A percentile compares a stretch with the other conserved stretches of the same genome.
phyloP scores from a whole-genome alignment of 2,888 invertebrate species.

The Drosophila birchii region DNA sequence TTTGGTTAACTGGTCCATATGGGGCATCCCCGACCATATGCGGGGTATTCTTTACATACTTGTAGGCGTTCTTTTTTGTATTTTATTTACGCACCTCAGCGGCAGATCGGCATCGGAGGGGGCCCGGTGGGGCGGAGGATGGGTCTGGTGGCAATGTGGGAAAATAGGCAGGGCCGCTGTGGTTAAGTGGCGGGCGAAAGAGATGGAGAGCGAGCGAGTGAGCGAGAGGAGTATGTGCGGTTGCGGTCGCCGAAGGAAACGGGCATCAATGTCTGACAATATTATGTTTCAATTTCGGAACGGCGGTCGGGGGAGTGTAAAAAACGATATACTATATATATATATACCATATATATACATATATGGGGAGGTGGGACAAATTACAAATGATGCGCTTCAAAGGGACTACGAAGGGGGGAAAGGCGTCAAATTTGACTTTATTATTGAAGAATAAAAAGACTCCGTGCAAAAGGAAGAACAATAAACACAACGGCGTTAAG shows the following conservation, averaged over 20 bases:
- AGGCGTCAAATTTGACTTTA: slow-evolving; percentile 39
- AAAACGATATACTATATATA: slow-evolving; percentile 14
- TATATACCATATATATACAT: not conserved
- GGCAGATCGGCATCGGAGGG: slow-evolving; percentile 12
- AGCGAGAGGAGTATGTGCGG: slow-evolving; percentile 57
- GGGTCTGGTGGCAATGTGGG: slow-evolving; percentile 3
- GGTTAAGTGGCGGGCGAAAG: slow-evolving; percentile 69
- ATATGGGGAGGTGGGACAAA: slow-evolving; percentile 20
- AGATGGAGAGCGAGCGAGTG: not conserved
- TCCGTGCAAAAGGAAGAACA: slow-evolving; percentile 13
- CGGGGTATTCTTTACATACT: slow-evolving; percentile 74
- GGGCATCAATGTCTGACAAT: slow-evolving; percentile 82
- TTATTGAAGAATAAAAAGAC: slow-evolving; percentile 57
- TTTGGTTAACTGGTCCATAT: slow-evolving; percentile 69
- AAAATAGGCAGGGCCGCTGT: slow-evolving; percentile 32
- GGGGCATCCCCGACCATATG: slow-evolving; percentile 74
- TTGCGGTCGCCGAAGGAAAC: slow-evolving; percentile 76
- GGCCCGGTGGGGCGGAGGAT: not conserved
- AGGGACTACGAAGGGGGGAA: not conserved
- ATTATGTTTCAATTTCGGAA: slow-evolving; percentile 76
- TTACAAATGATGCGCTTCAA: slow-evolving; percentile 43
- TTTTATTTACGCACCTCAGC: slow-evolving; percentile 77
- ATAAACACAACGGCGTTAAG: not conserved
- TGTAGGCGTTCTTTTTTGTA: slow-evolving; percentile 73
- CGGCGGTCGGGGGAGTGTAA: slow-evolving; percentile 21